Percentiles rank a stretch among this genome's conserved stretches.
Evolutionary conservation across 2,888 invertebrate species (phyloP).

Genomic region (Troides oblongomaculatus): DNA sequence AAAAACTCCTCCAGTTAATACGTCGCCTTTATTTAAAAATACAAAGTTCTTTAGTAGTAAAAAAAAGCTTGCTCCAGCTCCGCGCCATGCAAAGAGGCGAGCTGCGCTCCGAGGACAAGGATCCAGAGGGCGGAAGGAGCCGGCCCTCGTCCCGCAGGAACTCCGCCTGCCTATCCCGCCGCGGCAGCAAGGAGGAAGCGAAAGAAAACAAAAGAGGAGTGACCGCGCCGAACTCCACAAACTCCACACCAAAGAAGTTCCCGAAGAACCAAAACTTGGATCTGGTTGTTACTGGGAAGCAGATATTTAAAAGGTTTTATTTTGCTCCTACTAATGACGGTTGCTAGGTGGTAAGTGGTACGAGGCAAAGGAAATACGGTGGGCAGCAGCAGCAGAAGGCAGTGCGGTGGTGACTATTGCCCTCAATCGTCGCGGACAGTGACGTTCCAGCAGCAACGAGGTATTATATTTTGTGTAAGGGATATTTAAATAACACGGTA

Average conservation of each 20-base stretch:
- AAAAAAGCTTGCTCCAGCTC: background rate
- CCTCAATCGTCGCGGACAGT: no score
- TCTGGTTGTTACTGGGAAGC: constrained; percentile 65
- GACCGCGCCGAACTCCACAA: constrained; percentile 41
- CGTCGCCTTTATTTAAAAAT: no score
- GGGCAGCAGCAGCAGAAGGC: no score
- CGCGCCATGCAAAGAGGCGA: constrained; percentile 23
- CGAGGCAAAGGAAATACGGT: no score
- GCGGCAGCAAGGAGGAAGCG: constrained; percentile 52
- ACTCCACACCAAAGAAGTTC: constrained; percentile 55
- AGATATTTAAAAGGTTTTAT: constrained; percentile 59
- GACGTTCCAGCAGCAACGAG: no score
- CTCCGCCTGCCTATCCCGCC: constrained; percentile 54
- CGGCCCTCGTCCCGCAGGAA: constrained; percentile 56
- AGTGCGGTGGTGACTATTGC: no score
- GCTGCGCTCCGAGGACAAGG: constrained; percentile 44
- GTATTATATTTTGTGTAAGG: no score
- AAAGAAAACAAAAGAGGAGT: constrained; percentile 38
- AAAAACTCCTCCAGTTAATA: no score
- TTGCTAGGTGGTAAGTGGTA: no score
- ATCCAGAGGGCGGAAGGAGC: constrained; percentile 45
- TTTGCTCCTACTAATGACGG: no score
- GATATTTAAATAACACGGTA: no score
- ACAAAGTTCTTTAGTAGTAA: no score
- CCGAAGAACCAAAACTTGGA: constrained; percentile 53